Conservation (phyloP, 1,140 invertebrate species). For the Lordiphosa mommai region DNA sequence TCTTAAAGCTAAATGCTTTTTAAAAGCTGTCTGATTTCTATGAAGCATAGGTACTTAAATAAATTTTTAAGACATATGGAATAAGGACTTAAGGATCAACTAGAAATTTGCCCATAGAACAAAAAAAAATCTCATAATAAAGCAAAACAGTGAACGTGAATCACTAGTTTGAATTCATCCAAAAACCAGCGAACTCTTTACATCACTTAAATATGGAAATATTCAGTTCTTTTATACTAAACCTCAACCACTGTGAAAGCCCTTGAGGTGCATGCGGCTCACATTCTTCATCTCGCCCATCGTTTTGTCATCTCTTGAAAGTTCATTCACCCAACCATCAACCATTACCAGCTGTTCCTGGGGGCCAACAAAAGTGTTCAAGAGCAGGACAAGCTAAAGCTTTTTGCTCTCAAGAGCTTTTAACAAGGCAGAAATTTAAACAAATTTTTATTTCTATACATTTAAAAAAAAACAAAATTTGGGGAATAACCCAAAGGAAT, state of each 20-base stretch:
- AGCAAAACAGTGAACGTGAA: no score
- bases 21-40: no score
- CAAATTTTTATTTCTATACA: neutral
- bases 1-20: no score
- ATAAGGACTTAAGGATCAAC: no score
- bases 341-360: conserved; percentile 60
- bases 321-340: conserved; percentile 73
- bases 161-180: no score
- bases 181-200: no score
- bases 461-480: conserved; percentile 31
- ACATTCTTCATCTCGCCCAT: neutral
- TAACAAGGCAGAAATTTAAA: conserved; percentile 6
- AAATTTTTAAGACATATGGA: no score
- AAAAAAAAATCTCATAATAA: no score
- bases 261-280: conserved; percentile 21
- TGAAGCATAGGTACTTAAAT: no score
- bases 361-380: conserved; percentile 32
- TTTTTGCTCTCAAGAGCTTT: conserved; percentile 45
- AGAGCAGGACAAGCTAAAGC: conserved; percentile 45
- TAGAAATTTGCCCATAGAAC: no score
- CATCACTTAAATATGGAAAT: no score
- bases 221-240: no score
- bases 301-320: conserved; percentile 12
- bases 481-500: conserved; percentile 22
- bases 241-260: conserved; percentile 3